A percentile compares a stretch with the other conserved stretches of the same genome.
These are phyloP conservation scores for Gambusia holbrooki DNA, from an alignment of 2,113 vertebrate genomes.

Conservation along the genomic window DNA sequence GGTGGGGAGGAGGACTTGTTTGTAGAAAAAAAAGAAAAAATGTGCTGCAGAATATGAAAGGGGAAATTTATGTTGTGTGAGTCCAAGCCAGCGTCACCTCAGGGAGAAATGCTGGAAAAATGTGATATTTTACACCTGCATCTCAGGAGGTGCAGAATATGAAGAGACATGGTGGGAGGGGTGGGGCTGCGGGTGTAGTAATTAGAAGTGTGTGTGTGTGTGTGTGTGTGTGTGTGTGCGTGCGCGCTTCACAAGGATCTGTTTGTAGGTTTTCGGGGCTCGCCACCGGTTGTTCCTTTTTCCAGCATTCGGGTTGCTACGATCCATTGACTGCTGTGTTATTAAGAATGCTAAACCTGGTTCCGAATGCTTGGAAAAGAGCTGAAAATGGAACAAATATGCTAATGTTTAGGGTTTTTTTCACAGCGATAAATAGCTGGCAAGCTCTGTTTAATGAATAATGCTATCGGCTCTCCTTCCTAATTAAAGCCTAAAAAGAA, in stretches of 20 bases:
- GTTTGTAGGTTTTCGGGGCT: slow-evolving; percentile 73
- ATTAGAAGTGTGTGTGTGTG: slow-evolving; percentile 62
- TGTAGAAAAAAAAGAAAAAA: slow-evolving; percentile 62
- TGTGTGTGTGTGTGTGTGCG: not conserved
- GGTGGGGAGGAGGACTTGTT: slow-evolving; percentile 75
- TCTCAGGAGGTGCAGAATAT: slow-evolving; percentile 76
- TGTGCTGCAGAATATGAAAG: slow-evolving; percentile 76
- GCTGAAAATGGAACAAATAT: slow-evolving; percentile 72
- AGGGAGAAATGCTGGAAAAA: slow-evolving; percentile 83
- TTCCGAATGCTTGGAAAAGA: slow-evolving; percentile 52
- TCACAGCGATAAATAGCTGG: slow-evolving; percentile 71
- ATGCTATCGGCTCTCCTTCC: slow-evolving; percentile 74
- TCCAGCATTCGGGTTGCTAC: slow-evolving; percentile 66
- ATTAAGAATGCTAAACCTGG: slow-evolving; percentile 75
- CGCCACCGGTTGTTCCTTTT: slow-evolving; percentile 67
- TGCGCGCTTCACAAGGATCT: slow-evolving; percentile 37
- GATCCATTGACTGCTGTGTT: slow-evolving; percentile 64
- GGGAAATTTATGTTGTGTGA: slow-evolving; percentile 77
- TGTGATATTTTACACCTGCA: slow-evolving; percentile 84
- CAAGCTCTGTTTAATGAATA: slow-evolving; percentile 72
- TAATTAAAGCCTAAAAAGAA: slow-evolving; percentile 72
- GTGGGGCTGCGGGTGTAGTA: slow-evolving; percentile 56
- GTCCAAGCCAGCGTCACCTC: slow-evolving; percentile 80
- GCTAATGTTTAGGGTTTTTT: slow-evolving; percentile 59
- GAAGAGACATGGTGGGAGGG: slow-evolving; percentile 58